Evolutionary conservation across 2,797 vertebrate species (phyloP), one percentile per base, ranked within the genome.

Genomic region (Chaetophractus vellerosus): DNA sequence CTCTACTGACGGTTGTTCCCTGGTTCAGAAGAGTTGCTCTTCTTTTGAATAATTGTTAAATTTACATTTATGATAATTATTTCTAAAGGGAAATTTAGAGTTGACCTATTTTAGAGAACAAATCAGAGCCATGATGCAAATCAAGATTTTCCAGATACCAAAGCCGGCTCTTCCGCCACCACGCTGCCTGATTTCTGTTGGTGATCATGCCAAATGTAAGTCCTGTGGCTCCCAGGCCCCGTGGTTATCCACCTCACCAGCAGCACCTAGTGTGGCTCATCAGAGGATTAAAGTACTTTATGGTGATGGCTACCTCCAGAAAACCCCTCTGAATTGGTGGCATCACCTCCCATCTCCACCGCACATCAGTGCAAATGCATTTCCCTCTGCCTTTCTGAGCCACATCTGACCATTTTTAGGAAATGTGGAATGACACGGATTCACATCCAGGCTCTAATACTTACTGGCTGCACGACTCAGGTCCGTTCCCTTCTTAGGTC

Each of bases 61-160:
- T 96, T 97, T 95, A 92, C 92, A 75, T 94, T 92, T 91, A 96
- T 85, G 88, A 85, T 90, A 23, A 95, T 94, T 90, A 93, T 96
- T 84, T 93, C 90, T 82, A 92, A 96, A 93, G 88, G 85, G 82
- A 86, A 92, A 90, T 92, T 93, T 91, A 93, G 74, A 83, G 72
- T 55, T 86, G 45, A 93, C 66, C 41, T 48, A 26, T 92, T 94
- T 86, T 41, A 89, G 76, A 50, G 52, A 45, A 79, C 95, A 94
- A 94, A 90, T 90, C 64, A 91, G 75, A 95, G 48, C 48, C 19
- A 31, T 6, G 45, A 71, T 86, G 91, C 64, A 91, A 74, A 91
- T 12, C 9, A 78, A 66, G 52, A 79, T 82, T 88, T 90, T n/a
- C 52, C 64, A 8, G 69, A 82, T 52, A 90, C 81, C 24, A 21